Percentiles rank a stretch among this genome's conserved stretches.
Conservation (phyloP, 2,797 vertebrate species). For the Notamacropus eugenii region DNA sequence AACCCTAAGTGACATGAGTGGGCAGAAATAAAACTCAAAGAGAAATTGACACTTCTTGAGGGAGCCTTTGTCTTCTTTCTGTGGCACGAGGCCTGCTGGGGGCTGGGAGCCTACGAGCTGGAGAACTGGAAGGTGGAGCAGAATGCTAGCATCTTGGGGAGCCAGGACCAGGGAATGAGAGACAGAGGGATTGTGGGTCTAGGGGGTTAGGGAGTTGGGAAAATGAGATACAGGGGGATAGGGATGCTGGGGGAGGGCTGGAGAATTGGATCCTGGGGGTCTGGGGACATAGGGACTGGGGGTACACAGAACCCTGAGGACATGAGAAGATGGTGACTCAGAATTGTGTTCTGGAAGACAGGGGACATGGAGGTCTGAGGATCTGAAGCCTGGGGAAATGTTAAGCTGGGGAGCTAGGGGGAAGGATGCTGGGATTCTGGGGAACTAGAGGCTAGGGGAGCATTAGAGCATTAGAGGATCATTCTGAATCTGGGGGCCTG, state of each 20-base stretch:
- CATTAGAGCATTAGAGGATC: no score
- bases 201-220: neutral
- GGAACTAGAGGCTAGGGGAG: neutral
- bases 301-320: neutral
- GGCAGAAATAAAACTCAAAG: neutral
- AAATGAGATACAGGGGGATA: neutral
- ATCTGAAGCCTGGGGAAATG: neutral
- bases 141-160: neutral
- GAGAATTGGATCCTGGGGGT: neutral
- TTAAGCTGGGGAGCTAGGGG: neutral
- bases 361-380: neutral
- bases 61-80: neutral
- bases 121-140: neutral
- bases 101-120: neutral
- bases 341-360: neutral
- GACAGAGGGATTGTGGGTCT: neutral
- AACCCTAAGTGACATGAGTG: neutral
- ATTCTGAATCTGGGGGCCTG: no score
- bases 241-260: neutral
- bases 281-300: neutral
- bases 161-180: no score
- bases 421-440: neutral
- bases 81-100: neutral
- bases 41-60: neutral
- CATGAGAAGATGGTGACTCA: neutral